These are phyloP conservation scores for Propithecus coquereli DNA, from an alignment of 2,113 vertebrate genomes.

Conservation along the genomic window DNA sequence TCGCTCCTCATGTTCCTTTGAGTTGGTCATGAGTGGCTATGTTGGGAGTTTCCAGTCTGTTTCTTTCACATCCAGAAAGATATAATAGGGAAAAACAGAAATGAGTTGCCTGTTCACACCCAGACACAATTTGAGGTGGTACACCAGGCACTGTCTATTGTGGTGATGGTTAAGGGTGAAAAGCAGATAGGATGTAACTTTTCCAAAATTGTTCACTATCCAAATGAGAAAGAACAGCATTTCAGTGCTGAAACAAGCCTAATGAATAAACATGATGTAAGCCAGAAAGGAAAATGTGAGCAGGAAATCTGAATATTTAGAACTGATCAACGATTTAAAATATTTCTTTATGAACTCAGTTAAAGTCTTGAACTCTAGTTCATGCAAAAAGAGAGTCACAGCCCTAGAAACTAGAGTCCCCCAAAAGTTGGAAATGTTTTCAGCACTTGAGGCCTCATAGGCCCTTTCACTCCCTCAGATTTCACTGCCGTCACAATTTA, in stretches of 20 bases:
- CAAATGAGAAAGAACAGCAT: background rate
- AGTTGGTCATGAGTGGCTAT: background rate
- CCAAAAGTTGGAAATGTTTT: background rate
- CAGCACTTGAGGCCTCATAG: background rate
- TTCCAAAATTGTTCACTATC: background rate
- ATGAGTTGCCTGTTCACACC: background rate
- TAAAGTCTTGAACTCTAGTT: background rate
- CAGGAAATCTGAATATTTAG: background rate
- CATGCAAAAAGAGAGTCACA: background rate
- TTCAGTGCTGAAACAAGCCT: slow-evolving; percentile 28
- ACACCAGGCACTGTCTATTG: background rate
- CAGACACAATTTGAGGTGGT: slow-evolving; percentile 4
- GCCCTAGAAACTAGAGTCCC: background rate
- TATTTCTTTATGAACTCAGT: background rate
- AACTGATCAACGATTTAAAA: slow-evolving; percentile 47
- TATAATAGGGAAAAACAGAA: background rate
- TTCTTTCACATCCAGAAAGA: slow-evolving; percentile 30
- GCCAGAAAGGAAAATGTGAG: background rate
- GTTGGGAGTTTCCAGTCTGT: background rate
- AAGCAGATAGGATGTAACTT: background rate
- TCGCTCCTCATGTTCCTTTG: slow-evolving; percentile 15
- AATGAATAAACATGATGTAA: slow-evolving; percentile 25
- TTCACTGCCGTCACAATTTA: background rate
- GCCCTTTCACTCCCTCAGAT: background rate
- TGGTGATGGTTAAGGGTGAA: background rate